Conservation (phyloP, 2,888 invertebrate genomes). For the Heliconius cydno region DNA sequence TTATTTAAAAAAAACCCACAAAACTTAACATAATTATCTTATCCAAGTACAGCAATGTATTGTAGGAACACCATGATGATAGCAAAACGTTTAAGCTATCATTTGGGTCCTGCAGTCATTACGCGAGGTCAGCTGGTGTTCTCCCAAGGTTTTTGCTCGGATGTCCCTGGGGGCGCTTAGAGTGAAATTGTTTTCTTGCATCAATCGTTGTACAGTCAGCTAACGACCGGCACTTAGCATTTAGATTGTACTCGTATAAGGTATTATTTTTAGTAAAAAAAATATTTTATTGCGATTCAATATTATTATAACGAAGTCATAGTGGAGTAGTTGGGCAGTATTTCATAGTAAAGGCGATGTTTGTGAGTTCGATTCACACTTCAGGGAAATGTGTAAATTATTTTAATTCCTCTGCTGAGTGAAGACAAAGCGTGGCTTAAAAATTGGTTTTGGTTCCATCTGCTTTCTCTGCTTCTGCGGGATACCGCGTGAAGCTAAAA, state of each 20-base stretch:
- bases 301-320: no score
- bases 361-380: no score
- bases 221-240: slow-evolving; percentile 44
- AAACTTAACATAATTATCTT: neutral
- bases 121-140: slow-evolving; percentile 72
- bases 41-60: slow-evolving; percentile 15
- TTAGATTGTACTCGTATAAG: slow-evolving; percentile 23
- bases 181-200: slow-evolving; percentile 77
- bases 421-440: no score
- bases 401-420: no score
- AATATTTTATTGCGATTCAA: neutral
- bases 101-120: slow-evolving; percentile 55
- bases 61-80: slow-evolving; percentile 18
- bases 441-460: no score
- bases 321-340: neutral
- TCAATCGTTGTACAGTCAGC: slow-evolving; percentile 39
- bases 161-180: slow-evolving; percentile 53
- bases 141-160: slow-evolving; percentile 77
- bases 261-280: neutral
- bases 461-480: no score
- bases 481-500: no score
- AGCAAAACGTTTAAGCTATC: slow-evolving; percentile 32
- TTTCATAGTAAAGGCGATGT: neutral
- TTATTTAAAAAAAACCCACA: neutral
- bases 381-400: no score